Evolutionary conservation across 2,888 invertebrate species (phyloP).

Genomic region (Tridacna gigas): DNA sequence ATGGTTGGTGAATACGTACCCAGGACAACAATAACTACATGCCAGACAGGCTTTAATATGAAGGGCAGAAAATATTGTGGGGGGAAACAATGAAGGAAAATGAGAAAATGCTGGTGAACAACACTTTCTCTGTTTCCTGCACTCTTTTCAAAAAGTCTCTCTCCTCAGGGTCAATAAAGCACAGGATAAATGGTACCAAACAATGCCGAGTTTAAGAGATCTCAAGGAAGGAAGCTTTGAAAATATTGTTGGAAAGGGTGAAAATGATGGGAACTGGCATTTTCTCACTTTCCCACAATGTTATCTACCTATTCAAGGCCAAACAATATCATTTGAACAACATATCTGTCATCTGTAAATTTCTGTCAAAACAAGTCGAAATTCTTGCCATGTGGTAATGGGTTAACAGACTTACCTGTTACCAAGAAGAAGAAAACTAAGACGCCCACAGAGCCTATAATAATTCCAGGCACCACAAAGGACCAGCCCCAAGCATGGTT

Average conservation of each 20-base stretch:
- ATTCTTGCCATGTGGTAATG: background rate
- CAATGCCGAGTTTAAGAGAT: no score
- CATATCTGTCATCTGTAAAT: background rate
- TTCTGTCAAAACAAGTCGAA: background rate
- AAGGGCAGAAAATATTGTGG: background rate
- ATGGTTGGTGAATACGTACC: no score
- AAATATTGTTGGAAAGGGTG: no score
- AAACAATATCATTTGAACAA: background rate
- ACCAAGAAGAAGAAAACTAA: slow-evolving; percentile 93
- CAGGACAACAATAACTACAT: no score
- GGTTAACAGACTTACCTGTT: slow-evolving; percentile 85
- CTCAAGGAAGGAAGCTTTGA: no score
- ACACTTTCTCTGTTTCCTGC: background rate
- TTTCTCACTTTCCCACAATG: background rate
- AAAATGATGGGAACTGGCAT: background rate
- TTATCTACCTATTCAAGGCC: background rate
- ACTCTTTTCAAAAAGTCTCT: no score
- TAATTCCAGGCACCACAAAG: slow-evolving; percentile 95
- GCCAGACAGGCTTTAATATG: no score
- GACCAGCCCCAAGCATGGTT: slow-evolving; percentile 93
- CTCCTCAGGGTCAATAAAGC: no score
- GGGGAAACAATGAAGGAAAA: no score
- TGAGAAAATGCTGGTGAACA: background rate
- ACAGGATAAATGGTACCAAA: no score
- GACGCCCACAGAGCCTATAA: slow-evolving; percentile 88